These are phyloP conservation scores for Merluccius polli DNA, from an alignment of 2,797 vertebrate species.

Conservation along the genomic window DNA sequence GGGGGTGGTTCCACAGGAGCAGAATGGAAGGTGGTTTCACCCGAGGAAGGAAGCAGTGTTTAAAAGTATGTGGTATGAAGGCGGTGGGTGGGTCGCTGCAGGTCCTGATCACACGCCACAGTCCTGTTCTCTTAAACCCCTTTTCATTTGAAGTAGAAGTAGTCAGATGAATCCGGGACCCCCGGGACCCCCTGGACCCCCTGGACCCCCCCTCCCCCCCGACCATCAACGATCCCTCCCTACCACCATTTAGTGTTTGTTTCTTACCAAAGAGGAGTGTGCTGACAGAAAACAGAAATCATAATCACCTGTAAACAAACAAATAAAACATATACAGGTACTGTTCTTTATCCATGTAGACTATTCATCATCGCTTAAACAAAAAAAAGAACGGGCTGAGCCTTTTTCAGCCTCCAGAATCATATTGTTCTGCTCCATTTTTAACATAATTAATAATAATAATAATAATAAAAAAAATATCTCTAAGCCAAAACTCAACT, in stretches of 20 bases:
- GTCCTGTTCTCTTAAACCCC: background rate
- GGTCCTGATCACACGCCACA: too few species aligned
- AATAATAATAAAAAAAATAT: conserved; percentile 44
- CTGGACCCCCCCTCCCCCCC: conserved; percentile 22
- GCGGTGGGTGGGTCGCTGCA: too few species aligned
- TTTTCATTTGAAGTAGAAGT: background rate
- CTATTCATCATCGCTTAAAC: conserved; percentile 45
- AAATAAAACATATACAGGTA: conserved; percentile 58
- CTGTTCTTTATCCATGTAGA: conserved; percentile 36
- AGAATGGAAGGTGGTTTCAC: background rate
- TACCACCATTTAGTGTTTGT: conserved; percentile 28
- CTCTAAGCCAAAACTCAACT: conserved; percentile 48
- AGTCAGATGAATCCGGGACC: background rate
- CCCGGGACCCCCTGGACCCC: too few species aligned
- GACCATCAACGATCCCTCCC: conserved; percentile 33
- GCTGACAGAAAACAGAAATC: conserved; percentile 49
- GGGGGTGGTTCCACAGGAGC: background rate
- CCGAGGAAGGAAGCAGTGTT: background rate
- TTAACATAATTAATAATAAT: conserved; percentile 39
- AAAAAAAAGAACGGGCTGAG: conserved; percentile 44
- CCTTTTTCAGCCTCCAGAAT: conserved; percentile 54
- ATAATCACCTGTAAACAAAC: conserved; percentile 70
- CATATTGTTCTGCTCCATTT: conserved; percentile 58
- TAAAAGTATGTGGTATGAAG: too few species aligned
- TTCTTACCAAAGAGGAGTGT: conserved; percentile 4